phyloP scores from a whole-genome alignment of 2,113 vertebrate genomes.

The Gracilinanus agilis region DNA sequence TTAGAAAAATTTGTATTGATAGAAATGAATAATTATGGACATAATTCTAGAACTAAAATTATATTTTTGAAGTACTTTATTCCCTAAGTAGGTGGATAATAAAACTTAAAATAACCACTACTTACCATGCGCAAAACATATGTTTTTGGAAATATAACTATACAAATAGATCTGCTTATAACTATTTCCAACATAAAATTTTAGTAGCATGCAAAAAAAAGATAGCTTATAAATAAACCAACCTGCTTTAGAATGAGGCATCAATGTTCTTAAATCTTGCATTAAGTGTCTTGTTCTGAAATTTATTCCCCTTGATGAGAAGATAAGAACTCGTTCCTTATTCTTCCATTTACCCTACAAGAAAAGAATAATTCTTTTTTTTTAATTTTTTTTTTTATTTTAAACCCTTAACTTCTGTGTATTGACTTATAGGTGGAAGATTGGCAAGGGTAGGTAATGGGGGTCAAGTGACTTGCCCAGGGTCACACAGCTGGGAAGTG shows the following conservation, averaged over 20 bases:
- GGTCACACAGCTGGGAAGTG: too few relatives aligned
- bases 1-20: constrained; percentile 13
- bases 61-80: constrained; percentile 9
- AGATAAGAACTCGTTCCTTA: constrained; percentile 97
- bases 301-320: constrained; percentile 97
- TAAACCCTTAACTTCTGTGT: too few relatives aligned
- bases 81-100: background rate
- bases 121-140: background rate
- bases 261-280: constrained; percentile 94
- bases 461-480: too few relatives aligned
- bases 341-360: constrained; percentile 97
- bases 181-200: background rate
- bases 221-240: background rate
- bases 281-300: constrained; percentile 97
- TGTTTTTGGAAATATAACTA: background rate
- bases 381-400: too few relatives aligned
- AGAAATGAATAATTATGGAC: constrained; percentile 17
- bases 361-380: too few relatives aligned
- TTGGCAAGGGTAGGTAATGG: too few relatives aligned
- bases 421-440: too few relatives aligned
- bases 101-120: background rate
- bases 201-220: background rate
- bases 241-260: constrained; percentile 99
- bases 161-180: background rate
- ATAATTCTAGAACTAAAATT: constrained; percentile 9